Base-by-base conservation (phyloP, 2,113 vertebrate species). In the Scortum barcoo region DNA sequence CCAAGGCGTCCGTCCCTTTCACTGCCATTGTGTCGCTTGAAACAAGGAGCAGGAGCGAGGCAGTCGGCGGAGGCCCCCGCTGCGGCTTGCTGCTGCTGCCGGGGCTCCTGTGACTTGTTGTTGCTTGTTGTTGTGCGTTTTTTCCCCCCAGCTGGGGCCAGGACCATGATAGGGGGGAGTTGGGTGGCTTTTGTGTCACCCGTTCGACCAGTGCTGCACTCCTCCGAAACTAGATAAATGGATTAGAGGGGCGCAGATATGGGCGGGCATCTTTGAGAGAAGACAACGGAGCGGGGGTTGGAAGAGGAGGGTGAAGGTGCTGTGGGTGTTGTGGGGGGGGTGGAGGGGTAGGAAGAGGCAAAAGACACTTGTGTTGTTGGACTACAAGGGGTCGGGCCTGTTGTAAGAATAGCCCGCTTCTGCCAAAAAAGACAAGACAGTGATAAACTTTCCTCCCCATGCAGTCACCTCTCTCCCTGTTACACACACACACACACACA, bases 391-490 rank as follows among this genome's bases (percentile, higher is more conserved):
- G 94, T 94, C 86, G 85, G 87, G 82, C 87, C 89, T 83, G 76
- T 82, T 92, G 94, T 93, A 94, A 94, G 95, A 95, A 93, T 95
- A 91, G 93, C 94, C 93, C 90, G 95, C 94, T 94, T 94, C 92
- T 93, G 94, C 95, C 95, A 95, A 94, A 94, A 94, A 88, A 91
- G 95, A 96, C 94, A 96, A 95, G 95, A 95, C 95, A 95, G 94
- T 96, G 95, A 97, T 96, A 96, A 97, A 97, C 96, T 97, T 97
- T 96, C 94, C 94, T 95, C 93, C 93, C 93, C 86, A 81, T 87
- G 90, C 89, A 90, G 91, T 95, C 93, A 94, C 94, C 92, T 94
- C 94, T 92, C 92, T 67, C 48, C 33, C 91, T 91, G 91, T 89
- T 87, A 9, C 78, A 73, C 73, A 65, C 66, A 72, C 84, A 81